phyloP scores from a whole-genome alignment of 2,113 vertebrate species.

The Chloebia gouldiae region DNA sequence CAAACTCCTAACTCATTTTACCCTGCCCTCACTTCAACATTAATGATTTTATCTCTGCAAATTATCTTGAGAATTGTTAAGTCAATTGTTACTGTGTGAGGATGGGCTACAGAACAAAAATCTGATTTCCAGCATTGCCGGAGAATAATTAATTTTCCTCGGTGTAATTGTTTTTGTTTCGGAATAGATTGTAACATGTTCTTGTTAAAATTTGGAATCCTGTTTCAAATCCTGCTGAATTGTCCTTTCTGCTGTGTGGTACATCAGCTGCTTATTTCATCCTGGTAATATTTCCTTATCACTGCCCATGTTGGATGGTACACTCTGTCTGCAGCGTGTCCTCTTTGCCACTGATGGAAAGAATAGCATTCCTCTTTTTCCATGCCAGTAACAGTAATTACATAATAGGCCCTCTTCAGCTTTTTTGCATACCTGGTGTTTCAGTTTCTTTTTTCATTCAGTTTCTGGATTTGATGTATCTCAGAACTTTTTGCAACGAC shows the following conservation, averaged over 20 bases:
- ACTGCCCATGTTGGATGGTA: background rate
- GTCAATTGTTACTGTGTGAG: background rate
- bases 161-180: background rate
- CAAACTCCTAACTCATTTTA: background rate
- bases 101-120: background rate
- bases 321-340: background rate
- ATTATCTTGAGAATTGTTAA: background rate
- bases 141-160: background rate
- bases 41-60: background rate
- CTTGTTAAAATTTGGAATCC: background rate
- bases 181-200: accelerated
- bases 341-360: background rate
- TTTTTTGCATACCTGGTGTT: background rate
- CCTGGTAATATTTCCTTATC: background rate
- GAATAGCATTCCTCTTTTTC: background rate
- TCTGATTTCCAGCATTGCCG: background rate
- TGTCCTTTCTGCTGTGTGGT: background rate
- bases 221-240: background rate
- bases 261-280: background rate
- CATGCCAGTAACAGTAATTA: background rate
- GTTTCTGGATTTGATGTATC: background rate
- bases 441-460: background rate
- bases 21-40: background rate
- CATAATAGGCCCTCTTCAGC: background rate
- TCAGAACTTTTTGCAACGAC: background rate